Percentiles rank a stretch among this genome's conserved stretches.
phyloP scores from a whole-genome alignment of 2,888 invertebrate species.

The Platynereis dumerilii region DNA sequence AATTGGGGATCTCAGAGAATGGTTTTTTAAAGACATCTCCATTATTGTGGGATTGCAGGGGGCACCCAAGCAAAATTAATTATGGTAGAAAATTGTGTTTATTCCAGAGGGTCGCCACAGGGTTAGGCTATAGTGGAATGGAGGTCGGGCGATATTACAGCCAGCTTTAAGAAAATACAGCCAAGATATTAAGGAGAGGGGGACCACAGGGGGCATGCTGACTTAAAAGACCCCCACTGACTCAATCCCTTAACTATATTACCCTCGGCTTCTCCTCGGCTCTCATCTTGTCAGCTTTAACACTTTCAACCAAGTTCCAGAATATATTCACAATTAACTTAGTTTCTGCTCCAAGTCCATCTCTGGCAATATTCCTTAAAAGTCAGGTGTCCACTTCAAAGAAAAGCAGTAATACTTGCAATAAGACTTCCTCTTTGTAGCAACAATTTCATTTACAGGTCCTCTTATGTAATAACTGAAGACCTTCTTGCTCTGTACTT shows the following conservation, averaged over 20 bases:
- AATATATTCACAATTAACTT: too few relatives aligned
- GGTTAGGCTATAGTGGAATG: background rate
- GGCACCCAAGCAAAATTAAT: slow-evolving; percentile 20
- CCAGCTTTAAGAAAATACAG: background rate
- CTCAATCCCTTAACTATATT: background rate
- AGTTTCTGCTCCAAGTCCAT: too few relatives aligned
- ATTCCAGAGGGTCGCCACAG: slow-evolving; percentile 4
- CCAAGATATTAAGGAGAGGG: background rate
- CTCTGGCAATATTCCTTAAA: too few relatives aligned
- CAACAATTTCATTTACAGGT: too few relatives aligned
- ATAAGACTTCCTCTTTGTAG: too few relatives aligned
- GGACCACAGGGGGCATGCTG: too few relatives aligned
- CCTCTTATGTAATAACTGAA: too few relatives aligned
- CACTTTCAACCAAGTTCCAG: too few relatives aligned
- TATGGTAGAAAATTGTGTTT: slow-evolving; percentile 24
- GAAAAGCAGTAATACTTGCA: too few relatives aligned
- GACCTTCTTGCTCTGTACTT: too few relatives aligned
- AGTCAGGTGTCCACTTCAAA: too few relatives aligned
- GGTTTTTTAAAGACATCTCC: slow-evolving; percentile 19
- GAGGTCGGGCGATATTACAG: background rate
- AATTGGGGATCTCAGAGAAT: slow-evolving; percentile 1
- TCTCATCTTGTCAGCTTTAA: slow-evolving; percentile 3
- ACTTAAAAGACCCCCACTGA: background rate
- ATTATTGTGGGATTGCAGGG: background rate
- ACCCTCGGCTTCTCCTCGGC: background rate